Evolutionary conservation across 2,888 invertebrate species (phyloP).

Genomic region (Tetrapedia diversipes): DNA sequence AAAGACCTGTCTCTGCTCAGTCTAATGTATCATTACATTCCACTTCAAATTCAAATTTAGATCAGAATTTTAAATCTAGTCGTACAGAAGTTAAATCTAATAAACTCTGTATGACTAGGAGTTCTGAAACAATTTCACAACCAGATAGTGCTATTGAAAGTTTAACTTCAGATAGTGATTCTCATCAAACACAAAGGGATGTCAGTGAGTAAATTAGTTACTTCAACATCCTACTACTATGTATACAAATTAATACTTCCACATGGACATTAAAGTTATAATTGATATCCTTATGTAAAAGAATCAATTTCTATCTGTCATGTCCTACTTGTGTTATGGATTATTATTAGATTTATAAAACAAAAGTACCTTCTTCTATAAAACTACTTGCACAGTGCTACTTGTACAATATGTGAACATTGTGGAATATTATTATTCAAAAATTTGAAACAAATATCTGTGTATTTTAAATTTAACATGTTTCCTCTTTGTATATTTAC

Average conservation of each 20-base stretch:
- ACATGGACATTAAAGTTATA: constrained; percentile 41
- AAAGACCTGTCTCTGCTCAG: constrained; percentile 75
- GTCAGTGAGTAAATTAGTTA: constrained; percentile 62
- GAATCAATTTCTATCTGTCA: constrained; percentile 44
- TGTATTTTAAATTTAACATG: constrained; percentile 52
- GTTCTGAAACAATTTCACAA: constrained; percentile 77
- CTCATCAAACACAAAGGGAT: constrained; percentile 75
- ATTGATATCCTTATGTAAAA: constrained; percentile 44
- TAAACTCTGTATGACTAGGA: constrained; percentile 75
- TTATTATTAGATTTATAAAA: constrained; percentile 49
- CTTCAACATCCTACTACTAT: constrained; percentile 25
- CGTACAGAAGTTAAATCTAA: constrained; percentile 74
- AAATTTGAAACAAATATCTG: constrained; percentile 21
- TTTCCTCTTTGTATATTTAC: constrained; percentile 65
- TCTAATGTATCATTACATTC: constrained; percentile 80
- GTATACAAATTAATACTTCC: constrained; percentile 51
- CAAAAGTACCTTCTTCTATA: constrained; percentile 49
- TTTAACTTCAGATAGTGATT: constrained; percentile 76
- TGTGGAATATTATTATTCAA: constrained; percentile 28
- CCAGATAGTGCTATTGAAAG: constrained; percentile 78
- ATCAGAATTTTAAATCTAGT: constrained; percentile 74
- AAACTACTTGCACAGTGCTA: constrained; percentile 40
- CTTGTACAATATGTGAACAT: constrained; percentile 45
- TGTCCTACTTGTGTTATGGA: constrained; percentile 47
- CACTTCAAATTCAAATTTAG: constrained; percentile 78